Evolutionary conservation across 2,888 invertebrate genomes (phyloP).

Genomic region (Deilephila porcellus): DNA sequence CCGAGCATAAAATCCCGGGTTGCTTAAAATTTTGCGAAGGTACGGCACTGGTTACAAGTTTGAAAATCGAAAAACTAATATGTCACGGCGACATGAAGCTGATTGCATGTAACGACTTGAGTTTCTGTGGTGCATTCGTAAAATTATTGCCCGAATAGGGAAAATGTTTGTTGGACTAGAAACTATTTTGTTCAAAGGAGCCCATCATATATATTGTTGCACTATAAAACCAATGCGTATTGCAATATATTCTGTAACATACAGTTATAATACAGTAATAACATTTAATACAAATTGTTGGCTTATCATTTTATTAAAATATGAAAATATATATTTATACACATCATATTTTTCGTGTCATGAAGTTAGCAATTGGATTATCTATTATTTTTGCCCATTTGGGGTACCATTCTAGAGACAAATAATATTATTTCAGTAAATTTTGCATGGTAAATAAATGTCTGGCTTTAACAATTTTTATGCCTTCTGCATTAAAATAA

Average conservation of each 20-base stretch:
- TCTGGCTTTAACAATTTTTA: too few species aligned
- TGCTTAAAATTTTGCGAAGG: conserved; percentile 2
- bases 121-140: conserved; percentile 25
- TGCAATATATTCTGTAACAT: too few species aligned
- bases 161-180: conserved; percentile 10
- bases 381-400: neutral
- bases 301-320: too few species aligned
- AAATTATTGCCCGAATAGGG: conserved; percentile 11
- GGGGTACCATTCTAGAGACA: neutral
- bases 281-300: too few species aligned
- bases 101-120: conserved; percentile 25
- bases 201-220: neutral
- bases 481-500: too few species aligned
- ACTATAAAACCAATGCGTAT: neutral
- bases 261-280: too few species aligned
- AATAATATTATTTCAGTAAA: conserved; percentile 16
- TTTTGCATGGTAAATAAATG: neutral
- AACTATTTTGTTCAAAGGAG: neutral
- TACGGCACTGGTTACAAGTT: conserved; percentile 20
- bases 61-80: conserved; percentile 24
- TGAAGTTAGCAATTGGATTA: too few species aligned
- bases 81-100: conserved; percentile 25
- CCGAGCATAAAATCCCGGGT: neutral
- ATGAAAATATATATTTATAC: too few species aligned
- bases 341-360: too few species aligned